phyloP scores from a whole-genome alignment of 2,113 vertebrate species.

The Scortum barcoo region DNA sequence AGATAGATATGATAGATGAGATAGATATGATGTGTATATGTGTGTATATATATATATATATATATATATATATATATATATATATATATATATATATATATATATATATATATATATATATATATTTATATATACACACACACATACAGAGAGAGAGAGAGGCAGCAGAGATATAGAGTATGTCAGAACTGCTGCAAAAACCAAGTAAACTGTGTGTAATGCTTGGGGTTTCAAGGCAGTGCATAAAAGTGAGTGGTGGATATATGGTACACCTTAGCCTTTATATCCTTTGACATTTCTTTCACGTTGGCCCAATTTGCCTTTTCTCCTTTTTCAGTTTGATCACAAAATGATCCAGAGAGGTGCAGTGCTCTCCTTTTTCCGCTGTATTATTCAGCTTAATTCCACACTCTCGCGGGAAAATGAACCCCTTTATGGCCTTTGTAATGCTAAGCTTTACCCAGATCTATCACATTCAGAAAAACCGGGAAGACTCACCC shows the following conservation, averaged over 20 bases:
- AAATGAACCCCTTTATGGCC: conserved; percentile 42
- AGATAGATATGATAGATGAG: too few species aligned
- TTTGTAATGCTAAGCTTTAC: conserved; percentile 42
- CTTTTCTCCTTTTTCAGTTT: conserved; percentile 31
- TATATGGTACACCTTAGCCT: conserved; percentile 34
- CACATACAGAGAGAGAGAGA: too few species aligned
- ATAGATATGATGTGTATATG: too few species aligned
- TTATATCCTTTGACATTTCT: conserved; percentile 56
- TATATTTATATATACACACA: too few species aligned
- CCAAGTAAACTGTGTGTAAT: background rate
- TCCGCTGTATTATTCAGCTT: conserved; percentile 34
- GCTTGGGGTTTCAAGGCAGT: background rate
- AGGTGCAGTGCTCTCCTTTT: conserved; percentile 11
- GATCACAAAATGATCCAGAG: conserved; percentile 29
- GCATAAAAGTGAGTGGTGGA: conserved; percentile 4
- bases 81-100: too few species aligned
- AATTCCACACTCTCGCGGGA: conserved; percentile 23
- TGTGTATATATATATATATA: too few species aligned
- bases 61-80: too few species aligned
- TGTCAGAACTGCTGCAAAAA: background rate
- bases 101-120: too few species aligned
- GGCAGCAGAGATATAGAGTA: too few species aligned
- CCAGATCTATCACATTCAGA: conserved; percentile 47
- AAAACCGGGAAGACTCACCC: conserved; percentile 41
- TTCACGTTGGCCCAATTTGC: conserved; percentile 17